Base-by-base conservation (phyloP, 1,140 invertebrate species). In the Pomacea maculata region DNA sequence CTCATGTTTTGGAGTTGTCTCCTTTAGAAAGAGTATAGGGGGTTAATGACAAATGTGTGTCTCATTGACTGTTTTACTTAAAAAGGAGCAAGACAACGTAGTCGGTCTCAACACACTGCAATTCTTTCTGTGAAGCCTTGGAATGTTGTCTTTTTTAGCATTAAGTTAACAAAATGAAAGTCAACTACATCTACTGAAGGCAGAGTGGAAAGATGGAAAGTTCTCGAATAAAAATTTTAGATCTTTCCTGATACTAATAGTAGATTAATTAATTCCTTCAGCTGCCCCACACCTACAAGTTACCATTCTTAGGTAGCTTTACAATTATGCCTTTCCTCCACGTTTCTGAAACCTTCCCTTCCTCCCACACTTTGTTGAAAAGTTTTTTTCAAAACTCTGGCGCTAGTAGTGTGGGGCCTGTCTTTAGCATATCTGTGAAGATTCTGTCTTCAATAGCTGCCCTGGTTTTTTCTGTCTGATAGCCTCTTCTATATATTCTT, bases 231-330 rank as follows among this genome's bases (percentile, higher is more conserved):
- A 25, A 25, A 25, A 25, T 0, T 25, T 25, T 25, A 67, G 29
- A 83, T 78, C 12, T 84, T 85, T 25, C 79, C 68, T 52, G 83
- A 79, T 25, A 83, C n/a, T 19, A 75, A 83, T 12, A 85, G 70
- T 25, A 25, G 25, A 25, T 25, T 25, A 25, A 19, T 83, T 29
- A 2, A 34, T 75, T 76, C 63, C 83, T 71, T 76, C 73, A 79
- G 71, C 82, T 85, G 75, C 70, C 34, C 72, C 84, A 79, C 29
- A 74, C 57, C 10, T 52, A 55, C 15, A 84, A 25, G 21, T 79
- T 64, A 21, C 84, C 80, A 57, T 82, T 82, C 67, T 79, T 85
- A 67, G 82, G 80, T 34, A 83, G 76, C 71, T 79, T 83, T 0
- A 83, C 73, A 55, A 83, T 81, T 7, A 79, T 64, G n/a, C 80